phyloP scores from a whole-genome alignment of 2,888 invertebrate genomes.

The Ennomos fuscantarius region DNA sequence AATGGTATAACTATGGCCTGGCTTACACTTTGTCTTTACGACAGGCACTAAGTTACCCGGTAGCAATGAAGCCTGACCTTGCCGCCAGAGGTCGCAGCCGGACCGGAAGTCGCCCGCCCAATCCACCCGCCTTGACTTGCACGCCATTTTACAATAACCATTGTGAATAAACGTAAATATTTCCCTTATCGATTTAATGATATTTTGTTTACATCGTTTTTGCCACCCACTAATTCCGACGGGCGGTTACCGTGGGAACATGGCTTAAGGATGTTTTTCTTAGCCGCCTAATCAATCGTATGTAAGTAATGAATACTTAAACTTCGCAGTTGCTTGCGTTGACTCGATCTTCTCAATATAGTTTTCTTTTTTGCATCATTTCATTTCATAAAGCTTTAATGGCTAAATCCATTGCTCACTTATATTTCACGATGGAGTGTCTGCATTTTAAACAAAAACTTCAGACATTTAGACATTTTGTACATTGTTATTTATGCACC shows the following conservation, averaged over 20 bases:
- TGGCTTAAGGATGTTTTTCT: slow-evolving; percentile 6
- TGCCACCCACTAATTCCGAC: slow-evolving; percentile 16
- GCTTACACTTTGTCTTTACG: slow-evolving; percentile 40
- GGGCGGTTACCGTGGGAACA: slow-evolving; percentile 9
- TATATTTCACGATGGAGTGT: too few species aligned
- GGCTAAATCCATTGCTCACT: too few species aligned
- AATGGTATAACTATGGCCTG: slow-evolving; percentile 43
- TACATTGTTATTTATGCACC: slow-evolving; percentile 2
- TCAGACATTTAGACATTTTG: neutral
- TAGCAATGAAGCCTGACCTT: slow-evolving; percentile 48
- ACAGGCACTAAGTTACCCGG: slow-evolving; percentile 37
- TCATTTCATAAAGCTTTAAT: too few species aligned
- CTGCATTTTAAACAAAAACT: neutral
- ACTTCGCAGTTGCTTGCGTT: slow-evolving; percentile 1
- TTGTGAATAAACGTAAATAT: slow-evolving; percentile 51
- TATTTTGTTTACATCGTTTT: slow-evolving; percentile 48
- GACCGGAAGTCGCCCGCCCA: slow-evolving; percentile 45
- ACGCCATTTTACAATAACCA: slow-evolving; percentile 68
- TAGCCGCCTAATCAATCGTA: slow-evolving; percentile 4
- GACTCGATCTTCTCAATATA: too few species aligned
- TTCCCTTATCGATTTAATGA: slow-evolving; percentile 56
- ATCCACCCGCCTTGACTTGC: slow-evolving; percentile 48
- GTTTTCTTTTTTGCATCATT: too few species aligned
- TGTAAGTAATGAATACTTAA: neutral
- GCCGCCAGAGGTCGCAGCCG: slow-evolving; percentile 53